Evolutionary conservation across 2,888 invertebrate genomes (phyloP).

Genomic region (Xestia c-nigrum): DNA sequence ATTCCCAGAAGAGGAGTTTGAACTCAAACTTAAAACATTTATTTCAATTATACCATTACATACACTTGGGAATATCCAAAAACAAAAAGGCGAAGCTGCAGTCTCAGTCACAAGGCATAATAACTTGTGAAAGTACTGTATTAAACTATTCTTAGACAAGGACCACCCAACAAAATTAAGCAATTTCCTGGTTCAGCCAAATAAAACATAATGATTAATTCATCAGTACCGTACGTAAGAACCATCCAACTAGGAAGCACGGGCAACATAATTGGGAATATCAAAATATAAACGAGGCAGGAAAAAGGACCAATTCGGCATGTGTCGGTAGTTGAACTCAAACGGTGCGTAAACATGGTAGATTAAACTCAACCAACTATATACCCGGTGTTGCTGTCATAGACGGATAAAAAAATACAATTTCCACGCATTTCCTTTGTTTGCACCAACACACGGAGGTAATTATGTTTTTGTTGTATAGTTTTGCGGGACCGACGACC

Average conservation of each 20-base stretch:
- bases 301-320: constrained; percentile 76
- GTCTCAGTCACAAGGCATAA: too few relatives aligned
- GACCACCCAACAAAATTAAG: constrained; percentile 29
- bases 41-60: too few relatives aligned
- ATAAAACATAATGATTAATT: constrained; percentile 47
- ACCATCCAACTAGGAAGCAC: constrained; percentile 26
- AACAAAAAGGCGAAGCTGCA: too few relatives aligned
- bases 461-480: constrained; percentile 70
- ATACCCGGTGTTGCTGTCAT: constrained; percentile 75
- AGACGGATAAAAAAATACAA: constrained; percentile 65
- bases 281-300: constrained; percentile 58
- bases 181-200: constrained; percentile 23
- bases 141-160: not conserved
- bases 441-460: constrained; percentile 52
- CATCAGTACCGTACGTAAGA: constrained; percentile 24
- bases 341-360: constrained; percentile 83
- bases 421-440: constrained; percentile 66
- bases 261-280: constrained; percentile 54
- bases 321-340: constrained; percentile 77
- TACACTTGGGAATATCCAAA: too few relatives aligned
- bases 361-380: constrained; percentile 82
- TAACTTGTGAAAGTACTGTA: too few relatives aligned
- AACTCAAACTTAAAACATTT: too few relatives aligned
- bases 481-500: constrained; percentile 47
- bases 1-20: not conserved